Conservation (phyloP, 2,888 invertebrate species). For the Zele albiditarsus region DNA sequence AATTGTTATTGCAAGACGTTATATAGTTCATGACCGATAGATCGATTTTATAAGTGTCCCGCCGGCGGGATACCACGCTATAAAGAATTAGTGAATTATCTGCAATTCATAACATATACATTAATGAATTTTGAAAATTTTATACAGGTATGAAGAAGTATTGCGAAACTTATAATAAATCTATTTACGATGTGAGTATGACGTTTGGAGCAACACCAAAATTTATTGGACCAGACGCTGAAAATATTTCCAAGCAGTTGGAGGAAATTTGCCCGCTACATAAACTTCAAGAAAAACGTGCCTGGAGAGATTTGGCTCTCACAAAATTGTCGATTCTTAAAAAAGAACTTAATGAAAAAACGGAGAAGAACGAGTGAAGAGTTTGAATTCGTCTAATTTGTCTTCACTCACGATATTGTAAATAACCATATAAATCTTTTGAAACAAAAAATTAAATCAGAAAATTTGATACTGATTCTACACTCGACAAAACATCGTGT, state of each 20-base stretch:
- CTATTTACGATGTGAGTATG: conserved; percentile 79
- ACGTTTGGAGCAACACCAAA: conserved; percentile 85
- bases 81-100: too few relatives aligned
- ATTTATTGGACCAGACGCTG: conserved; percentile 81
- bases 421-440: neutral
- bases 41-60: too few relatives aligned
- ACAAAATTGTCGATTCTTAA: conserved; percentile 87
- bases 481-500: too few relatives aligned
- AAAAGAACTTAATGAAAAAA: conserved; percentile 77
- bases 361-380: conserved; percentile 32
- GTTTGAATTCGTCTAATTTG: neutral
- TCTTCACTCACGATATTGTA: neutral
- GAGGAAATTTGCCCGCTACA: conserved; percentile 84
- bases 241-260: conserved; percentile 82
- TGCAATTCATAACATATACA: too few relatives aligned
- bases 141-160: conserved; percentile 77
- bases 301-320: conserved; percentile 88
- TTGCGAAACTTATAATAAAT: conserved; percentile 77
- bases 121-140: neutral
- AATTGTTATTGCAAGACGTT: too few relatives aligned
- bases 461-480: too few relatives aligned
- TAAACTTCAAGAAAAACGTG: conserved; percentile 81
- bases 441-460: neutral
- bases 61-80: too few relatives aligned
- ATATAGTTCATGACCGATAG: too few relatives aligned